A percentile compares a stretch with the other conserved stretches of the same genome.
These are phyloP conservation scores for Microplitis deprimator DNA, from an alignment of 2,888 invertebrate species.

Conservation along the genomic window DNA sequence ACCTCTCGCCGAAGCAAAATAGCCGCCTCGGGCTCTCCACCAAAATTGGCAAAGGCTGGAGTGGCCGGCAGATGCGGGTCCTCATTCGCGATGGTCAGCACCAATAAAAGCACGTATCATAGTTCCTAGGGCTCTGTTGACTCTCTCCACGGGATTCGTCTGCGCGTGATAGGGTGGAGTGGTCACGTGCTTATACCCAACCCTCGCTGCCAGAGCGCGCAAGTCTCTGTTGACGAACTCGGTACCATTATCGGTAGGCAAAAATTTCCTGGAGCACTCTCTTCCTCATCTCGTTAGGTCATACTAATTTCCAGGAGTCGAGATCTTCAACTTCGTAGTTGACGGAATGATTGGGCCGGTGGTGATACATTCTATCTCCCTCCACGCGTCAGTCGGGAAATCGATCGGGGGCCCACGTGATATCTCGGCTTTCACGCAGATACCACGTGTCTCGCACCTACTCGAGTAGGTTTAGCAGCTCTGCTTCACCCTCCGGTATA, in stretches of 20 bases:
- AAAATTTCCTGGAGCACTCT: conserved; percentile 36
- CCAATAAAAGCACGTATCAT: conserved; percentile 40
- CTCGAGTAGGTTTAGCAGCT: not conserved
- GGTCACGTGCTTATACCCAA: conserved; percentile 20
- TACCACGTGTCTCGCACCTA: not conserved
- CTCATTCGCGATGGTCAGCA: conserved; percentile 40
- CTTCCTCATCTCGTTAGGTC: conserved; percentile 23
- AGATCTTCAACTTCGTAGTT: conserved; percentile 25
- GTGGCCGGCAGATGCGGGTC: conserved; percentile 26
- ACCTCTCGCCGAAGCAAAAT: not conserved
- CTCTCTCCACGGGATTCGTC: conserved; percentile 35
- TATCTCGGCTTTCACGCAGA: not conserved
- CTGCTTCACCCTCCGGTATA: conserved; percentile 16
- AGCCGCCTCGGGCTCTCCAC: not conserved
- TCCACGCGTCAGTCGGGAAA: conserved; percentile 38
- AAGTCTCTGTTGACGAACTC: conserved; percentile 32
- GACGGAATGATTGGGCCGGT: conserved; percentile 8
- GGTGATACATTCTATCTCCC: conserved; percentile 23
- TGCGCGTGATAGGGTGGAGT: conserved; percentile 41
- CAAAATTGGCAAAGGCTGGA: not conserved
- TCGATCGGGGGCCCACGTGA: not conserved
- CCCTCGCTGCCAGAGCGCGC: conserved; percentile 23
- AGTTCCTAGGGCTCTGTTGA: conserved; percentile 30
- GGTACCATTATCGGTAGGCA: conserved; percentile 39
- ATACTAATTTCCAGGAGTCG: conserved; percentile 46